Percentiles rank a stretch among this genome's conserved stretches.
Evolutionary conservation across 2,797 vertebrate species (phyloP).

Genomic region (Rhinichthys osculus): DNA sequence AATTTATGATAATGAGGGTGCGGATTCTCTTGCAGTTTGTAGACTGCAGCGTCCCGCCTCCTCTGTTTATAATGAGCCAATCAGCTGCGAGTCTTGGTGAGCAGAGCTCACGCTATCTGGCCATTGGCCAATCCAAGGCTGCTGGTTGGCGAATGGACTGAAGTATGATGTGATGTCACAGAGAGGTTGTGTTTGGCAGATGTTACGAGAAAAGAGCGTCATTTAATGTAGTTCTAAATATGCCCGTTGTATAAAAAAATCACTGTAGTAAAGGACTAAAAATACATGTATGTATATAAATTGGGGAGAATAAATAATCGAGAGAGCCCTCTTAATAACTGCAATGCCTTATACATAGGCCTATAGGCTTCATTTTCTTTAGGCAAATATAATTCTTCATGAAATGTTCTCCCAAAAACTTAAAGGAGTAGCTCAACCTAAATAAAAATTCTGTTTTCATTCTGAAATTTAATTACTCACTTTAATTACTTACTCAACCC

Average conservation of each 20-base stretch:
- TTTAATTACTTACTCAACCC: too few relatives aligned
- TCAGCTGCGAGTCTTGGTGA: slow-evolving; percentile 72
- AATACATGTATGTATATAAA: too few relatives aligned
- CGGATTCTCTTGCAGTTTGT: slow-evolving; percentile 61
- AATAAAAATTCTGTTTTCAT: too few relatives aligned
- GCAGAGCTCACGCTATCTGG: slow-evolving; percentile 86
- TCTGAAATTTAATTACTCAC: too few relatives aligned
- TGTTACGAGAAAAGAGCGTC: not conserved
- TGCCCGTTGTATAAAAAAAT: not conserved
- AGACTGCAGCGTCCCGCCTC: slow-evolving; percentile 63
- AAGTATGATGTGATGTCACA: slow-evolving; percentile 86
- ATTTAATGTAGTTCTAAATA: not conserved
- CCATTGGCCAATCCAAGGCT: slow-evolving; percentile 67
- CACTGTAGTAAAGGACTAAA: not conserved
- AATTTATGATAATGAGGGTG: slow-evolving; percentile 74
- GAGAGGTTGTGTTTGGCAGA: slow-evolving; percentile 58
- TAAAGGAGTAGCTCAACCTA: not conserved
- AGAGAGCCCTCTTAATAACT: not conserved
- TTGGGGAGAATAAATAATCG: not conserved
- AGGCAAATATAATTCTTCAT: not conserved
- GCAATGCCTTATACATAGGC: not conserved
- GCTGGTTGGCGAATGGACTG: slow-evolving; percentile 67
- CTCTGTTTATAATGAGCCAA: slow-evolving; percentile 63
- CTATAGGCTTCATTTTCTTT: not conserved
- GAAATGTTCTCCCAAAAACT: not conserved